Evolutionary conservation across 1,140 invertebrate species (phyloP).

Genomic region (Listronotus bonariensis): DNA sequence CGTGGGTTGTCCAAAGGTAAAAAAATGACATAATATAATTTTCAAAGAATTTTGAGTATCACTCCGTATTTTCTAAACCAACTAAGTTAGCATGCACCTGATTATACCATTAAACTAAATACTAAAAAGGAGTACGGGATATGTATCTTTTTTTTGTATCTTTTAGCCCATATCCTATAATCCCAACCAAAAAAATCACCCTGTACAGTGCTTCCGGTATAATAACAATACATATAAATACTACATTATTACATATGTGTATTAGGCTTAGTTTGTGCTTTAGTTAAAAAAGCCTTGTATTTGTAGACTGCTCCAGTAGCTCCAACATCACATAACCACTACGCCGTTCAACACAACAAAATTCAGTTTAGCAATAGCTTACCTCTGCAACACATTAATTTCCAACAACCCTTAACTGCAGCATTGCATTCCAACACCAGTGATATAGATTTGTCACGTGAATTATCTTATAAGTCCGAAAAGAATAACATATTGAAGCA

Average conservation of each 20-base stretch:
- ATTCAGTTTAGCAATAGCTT: constrained; percentile 57
- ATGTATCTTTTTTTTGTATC: too few relatives aligned
- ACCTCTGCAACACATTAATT: constrained; percentile 55
- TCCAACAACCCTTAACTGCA: constrained; percentile 52
- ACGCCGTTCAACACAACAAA: constrained; percentile 51
- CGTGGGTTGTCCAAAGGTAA: too few relatives aligned
- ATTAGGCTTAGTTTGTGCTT: background rate
- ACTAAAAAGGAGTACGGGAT: too few relatives aligned
- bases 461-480: constrained; percentile 54
- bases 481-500: constrained; percentile 58
- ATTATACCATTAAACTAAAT: too few relatives aligned
- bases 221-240: background rate
- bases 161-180: too few relatives aligned
- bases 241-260: background rate
- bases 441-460: constrained; percentile 46
- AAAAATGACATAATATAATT: too few relatives aligned
- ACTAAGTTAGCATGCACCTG: too few relatives aligned
- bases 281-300: background rate
- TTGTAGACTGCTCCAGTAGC: constrained; percentile 20
- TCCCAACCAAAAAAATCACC: too few relatives aligned
- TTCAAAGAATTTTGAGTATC: too few relatives aligned
- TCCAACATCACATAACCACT: constrained; percentile 48
- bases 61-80: too few relatives aligned
- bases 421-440: constrained; percentile 47
- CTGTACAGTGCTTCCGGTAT: too few relatives aligned